A percentile compares a stretch with the other conserved stretches of the same genome.
Evolutionary conservation across 92 coral and sea anemone genomes (phyloP).

Genomic region (Actinostola sp.): DNA sequence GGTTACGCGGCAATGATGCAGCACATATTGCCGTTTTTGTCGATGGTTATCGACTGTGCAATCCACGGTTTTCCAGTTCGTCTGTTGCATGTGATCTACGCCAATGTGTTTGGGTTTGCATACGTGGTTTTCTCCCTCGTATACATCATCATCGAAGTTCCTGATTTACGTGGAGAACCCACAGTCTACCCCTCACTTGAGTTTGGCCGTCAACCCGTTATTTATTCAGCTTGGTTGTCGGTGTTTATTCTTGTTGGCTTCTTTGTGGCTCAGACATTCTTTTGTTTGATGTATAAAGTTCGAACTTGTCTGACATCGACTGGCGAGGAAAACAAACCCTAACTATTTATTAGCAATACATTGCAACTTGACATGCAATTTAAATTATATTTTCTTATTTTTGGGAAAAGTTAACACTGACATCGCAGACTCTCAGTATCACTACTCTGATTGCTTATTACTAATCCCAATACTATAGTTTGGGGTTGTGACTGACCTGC

Average conservation of each 20-base stretch:
- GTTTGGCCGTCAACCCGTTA: slow-evolving; percentile 62
- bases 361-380: too few species aligned
- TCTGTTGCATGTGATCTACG: slow-evolving; percentile 71
- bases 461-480: too few species aligned
- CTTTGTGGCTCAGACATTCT: slow-evolving; percentile 69
- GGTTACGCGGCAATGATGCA: slow-evolving; percentile 70
- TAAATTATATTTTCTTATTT: too few species aligned
- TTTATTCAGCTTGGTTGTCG: slow-evolving; percentile 75
- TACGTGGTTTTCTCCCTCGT: slow-evolving; percentile 66
- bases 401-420: too few species aligned
- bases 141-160: slow-evolving; percentile 64
- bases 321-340: background rate
- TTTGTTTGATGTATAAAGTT: slow-evolving; percentile 62
- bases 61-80: slow-evolving; percentile 76
- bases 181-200: slow-evolving; percentile 72
- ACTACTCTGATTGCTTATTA: too few species aligned
- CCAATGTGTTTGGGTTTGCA: slow-evolving; percentile 74
- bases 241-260: slow-evolving; percentile 69
- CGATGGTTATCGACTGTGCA: slow-evolving; percentile 62
- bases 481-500: too few species aligned
- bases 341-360: too few species aligned
- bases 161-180: slow-evolving; percentile 61
- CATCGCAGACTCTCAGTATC: too few species aligned
- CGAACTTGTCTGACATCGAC: slow-evolving; percentile 36
- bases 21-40: slow-evolving; percentile 60